Base-by-base conservation (phyloP, 2,113 vertebrate species). In the Lophius piscatorius region DNA sequence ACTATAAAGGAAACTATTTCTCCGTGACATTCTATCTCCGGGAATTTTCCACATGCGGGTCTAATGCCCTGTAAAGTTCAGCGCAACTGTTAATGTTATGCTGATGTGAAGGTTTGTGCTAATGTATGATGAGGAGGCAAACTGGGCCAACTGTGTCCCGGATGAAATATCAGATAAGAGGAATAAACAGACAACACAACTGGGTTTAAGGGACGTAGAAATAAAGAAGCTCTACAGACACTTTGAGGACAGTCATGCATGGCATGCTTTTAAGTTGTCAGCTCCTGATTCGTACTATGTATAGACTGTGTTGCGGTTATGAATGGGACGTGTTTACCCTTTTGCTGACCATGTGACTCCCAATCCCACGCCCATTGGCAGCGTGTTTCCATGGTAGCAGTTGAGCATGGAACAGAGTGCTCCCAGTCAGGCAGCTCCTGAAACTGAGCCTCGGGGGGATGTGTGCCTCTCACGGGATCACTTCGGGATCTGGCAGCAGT, bases 291-390 rank as follows among this genome's bases (percentile, higher is more conserved):
- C 3, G 31, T 64, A 61, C 70, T 78, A 77, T 82, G 76, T 74
- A 72, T 74, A 67, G 76, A 52, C 63, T 31, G 56, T 55, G 65
- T 47, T 76, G 75, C 14, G 75, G 84, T 90, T 83, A 87, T 92
- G 89, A 92, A 92, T 91, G 88, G 87, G 90, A 49, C 84, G 81
- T 91, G 89, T 93, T 93, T 91, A 93, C 85, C 76, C 80, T 83
- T 83, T 82, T 49, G 60, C 46, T 71, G 80, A 76, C 81, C 91
- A 91, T 78, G 88, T 91, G 90, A 91, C 87, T 82, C 69, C 38
- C 71, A 66, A 81, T 82, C 87, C 81, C 80, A 84, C 87, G 47
- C 85, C 87, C 83, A 90, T 89, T 88, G 33, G 58, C 76, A 76
- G 75, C 74, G 74, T 39, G 82, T 91, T 88, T 82, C 87, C 87